These are phyloP conservation scores for Chaenogobius annularis DNA, from an alignment of 2,113 vertebrate genomes.

Conservation along the genomic window DNA sequence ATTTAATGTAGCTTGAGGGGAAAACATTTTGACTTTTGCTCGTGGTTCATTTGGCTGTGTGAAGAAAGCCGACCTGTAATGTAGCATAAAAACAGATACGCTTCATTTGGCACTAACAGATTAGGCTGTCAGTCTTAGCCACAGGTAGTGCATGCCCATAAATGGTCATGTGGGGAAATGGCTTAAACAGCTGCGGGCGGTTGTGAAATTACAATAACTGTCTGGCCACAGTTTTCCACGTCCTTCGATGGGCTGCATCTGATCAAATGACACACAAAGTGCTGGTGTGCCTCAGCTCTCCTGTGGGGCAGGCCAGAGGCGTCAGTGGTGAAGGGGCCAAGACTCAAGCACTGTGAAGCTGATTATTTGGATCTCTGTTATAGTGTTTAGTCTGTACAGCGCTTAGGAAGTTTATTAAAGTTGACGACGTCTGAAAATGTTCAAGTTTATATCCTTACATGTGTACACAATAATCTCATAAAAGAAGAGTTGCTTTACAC, in stretches of 20 bases:
- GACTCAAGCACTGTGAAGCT: constrained; percentile 14
- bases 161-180: constrained; percentile 52
- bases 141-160: constrained; percentile 58
- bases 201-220: constrained; percentile 44
- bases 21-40: neutral
- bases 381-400: constrained; percentile 37
- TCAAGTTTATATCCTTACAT: too few species aligned
- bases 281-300: constrained; percentile 31
- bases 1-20: neutral
- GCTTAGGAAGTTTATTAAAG: neutral
- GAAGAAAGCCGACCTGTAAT: constrained; percentile 20
- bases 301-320: constrained; percentile 34
- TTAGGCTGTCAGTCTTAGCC: constrained; percentile 32
- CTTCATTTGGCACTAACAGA: constrained; percentile 45
- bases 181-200: constrained; percentile 60
- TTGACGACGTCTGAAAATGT: too few species aligned
- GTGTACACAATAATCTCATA: neutral
- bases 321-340: constrained; percentile 35
- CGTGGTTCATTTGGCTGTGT: neutral
- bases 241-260: constrained; percentile 11
- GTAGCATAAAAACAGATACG: constrained; percentile 48
- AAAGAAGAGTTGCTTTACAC: neutral
- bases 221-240: constrained; percentile 45
- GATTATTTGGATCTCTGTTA: constrained; percentile 36
- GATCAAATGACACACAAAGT: constrained; percentile 50